Evolutionary conservation across 1,140 invertebrate genomes (phyloP), one percentile per base, ranked within the genome.

Genomic region (Lamellibrachia luymesi): DNA sequence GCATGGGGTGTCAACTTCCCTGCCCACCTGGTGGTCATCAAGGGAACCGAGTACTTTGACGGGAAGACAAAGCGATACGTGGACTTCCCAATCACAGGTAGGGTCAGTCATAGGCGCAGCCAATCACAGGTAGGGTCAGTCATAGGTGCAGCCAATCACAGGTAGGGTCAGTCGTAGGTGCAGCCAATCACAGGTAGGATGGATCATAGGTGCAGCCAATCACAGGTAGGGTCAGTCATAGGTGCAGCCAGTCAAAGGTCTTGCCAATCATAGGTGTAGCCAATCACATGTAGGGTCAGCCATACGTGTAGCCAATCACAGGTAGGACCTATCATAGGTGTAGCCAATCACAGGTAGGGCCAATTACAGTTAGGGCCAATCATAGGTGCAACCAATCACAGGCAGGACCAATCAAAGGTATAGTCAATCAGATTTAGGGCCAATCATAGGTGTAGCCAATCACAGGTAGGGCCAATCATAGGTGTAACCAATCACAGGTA

Each of bases 1-100:
- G 99, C 99, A 2, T 99, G 99, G 99, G 99, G 99, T 92, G 99
- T 99, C 0, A 99, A 99, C 96, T 98, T 99, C 94, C 99, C 99
- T 2, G 99, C 99, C 49, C 98, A 99, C 96, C 96, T 99, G 38
- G 98, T 99, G 0, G 95, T 96, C 92, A 95, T 96, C 50, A 96
- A 96, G 94, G 96, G 96, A 92, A 99, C 99, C 2, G 99, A 99
- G 96, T 99, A 99, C 96, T 99, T 98, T 96, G 99, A 99, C 96
- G 99, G 99, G 10, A 99, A 99, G 96, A 97, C 97, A 5, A 98
- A 98, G 95, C 97, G 99, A 95, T 99, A 99, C 96, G 98, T 99
- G 2, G 99, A 99, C 95, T 99, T 99, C 98, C 99, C 99, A 1
- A 99, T 99, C 92, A 99, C 99, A 0, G 99, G 99, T 97, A 98